Evolutionary conservation across 2,797 vertebrate genomes (phyloP).

Genomic region (Paguma larvata): DNA sequence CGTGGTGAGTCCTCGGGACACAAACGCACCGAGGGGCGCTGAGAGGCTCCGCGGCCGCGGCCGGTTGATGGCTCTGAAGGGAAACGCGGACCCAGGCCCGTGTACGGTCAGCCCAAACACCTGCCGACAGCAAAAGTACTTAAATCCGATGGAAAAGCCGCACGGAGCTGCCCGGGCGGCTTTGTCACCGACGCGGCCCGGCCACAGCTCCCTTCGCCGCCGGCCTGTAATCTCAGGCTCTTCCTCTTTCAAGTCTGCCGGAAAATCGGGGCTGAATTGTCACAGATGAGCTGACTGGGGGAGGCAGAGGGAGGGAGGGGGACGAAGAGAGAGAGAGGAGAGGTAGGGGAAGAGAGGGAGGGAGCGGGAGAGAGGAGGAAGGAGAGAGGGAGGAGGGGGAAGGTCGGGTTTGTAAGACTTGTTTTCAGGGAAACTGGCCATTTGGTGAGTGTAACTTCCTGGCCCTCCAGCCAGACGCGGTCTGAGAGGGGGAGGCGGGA

Average conservation of each 20-base stretch:
- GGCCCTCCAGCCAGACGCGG: neutral
- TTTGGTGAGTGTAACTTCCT: neutral
- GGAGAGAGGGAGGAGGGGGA: too few species aligned
- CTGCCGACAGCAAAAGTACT: neutral
- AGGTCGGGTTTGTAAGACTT: neutral
- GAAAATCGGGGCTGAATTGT: neutral
- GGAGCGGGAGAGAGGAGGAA: neutral
- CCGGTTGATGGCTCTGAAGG: neutral
- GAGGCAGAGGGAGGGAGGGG: neutral
- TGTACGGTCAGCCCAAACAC: neutral
- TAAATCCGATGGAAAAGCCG: neutral
- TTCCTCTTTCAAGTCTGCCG: neutral
- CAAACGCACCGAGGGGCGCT: neutral
- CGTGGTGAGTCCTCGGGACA: accelerated
- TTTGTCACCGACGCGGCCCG: neutral
- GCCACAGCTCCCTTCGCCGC: neutral
- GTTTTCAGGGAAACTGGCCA: neutral
- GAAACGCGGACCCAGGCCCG: neutral
- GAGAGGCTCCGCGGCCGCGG: neutral
- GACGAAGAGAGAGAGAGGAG: neutral
- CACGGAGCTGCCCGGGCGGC: neutral
- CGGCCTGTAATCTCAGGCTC: neutral
- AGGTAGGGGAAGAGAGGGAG: too few species aligned
- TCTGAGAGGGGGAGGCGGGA: neutral
- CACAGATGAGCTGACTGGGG: neutral